Evolutionary conservation across 2,888 invertebrate species (phyloP), one percentile per base, ranked within the genome.

Genomic region (Sarcophaga subvicina): DNA sequence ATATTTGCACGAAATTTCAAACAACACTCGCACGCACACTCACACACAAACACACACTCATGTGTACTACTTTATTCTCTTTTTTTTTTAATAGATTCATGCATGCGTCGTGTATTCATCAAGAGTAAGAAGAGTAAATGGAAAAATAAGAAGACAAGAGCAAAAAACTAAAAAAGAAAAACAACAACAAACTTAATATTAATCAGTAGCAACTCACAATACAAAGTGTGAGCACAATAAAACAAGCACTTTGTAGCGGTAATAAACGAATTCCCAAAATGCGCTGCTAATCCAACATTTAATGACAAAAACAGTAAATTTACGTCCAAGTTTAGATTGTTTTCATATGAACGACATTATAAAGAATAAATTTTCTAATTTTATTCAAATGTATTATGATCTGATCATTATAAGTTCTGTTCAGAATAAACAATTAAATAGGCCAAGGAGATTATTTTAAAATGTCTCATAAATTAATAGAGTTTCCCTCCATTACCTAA

Each of bases 1-100:
- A 81, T 87, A 85, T 88, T 88, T 88, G 88, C 88, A 89, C 88
- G 88, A 89, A 87, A 87, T 88, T 89, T 83, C 88, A 89, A 89
- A 88, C 88, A 88, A 88, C 88, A 87, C 80, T 90, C 49, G 77
- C 60, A 60, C 60, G 72, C 37, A 67, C 10, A 81, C 64, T 76
- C 27, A 69, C 2, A 22, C 20, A 10, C 27, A 69, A 0, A 22
- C 47, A 69, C 20, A 10, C 37, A n/a, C 37, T 14, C 6, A 17
- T 2, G 37, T n/a, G n/a, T 70, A 70, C 22, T 27, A 27, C 27
- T 37, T 37, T 37, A 37, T 37, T 37, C 37, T 37, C 37, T 37
- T 10, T 1, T 37, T 25, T 37, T 37, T 37, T 37, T 2, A 37
- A 37, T 37, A 37, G 37, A 10, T 37, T 37, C 37, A 37, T 37